Evolutionary conservation across 2,797 vertebrate species (phyloP).

Genomic region (Manis pentadactyla): DNA sequence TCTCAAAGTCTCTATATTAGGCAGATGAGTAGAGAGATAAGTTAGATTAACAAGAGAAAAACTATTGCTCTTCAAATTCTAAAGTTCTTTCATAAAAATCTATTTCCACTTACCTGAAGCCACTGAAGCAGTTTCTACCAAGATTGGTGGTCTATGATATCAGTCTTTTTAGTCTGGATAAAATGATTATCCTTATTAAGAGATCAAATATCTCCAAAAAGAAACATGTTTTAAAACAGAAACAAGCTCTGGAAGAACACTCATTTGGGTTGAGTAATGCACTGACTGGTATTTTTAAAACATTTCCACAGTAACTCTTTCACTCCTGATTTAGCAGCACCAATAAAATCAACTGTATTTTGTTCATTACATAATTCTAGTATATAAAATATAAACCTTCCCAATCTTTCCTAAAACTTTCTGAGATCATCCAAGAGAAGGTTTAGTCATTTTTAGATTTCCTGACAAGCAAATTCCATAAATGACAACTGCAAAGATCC

Average conservation of each 20-base stretch:
- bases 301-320: constrained; percentile 60
- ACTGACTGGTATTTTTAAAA: constrained; percentile 21
- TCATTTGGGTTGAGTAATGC: constrained; percentile 46
- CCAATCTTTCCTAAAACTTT: constrained; percentile 34
- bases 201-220: constrained; percentile 51
- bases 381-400: background rate
- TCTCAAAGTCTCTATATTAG: constrained; percentile 63
- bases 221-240: constrained; percentile 31
- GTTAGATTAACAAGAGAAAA: constrained; percentile 63
- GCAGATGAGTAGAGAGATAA: constrained; percentile 40
- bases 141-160: background rate
- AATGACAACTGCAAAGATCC: constrained; percentile 64
- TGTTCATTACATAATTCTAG: constrained; percentile 48
- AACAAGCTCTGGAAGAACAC: constrained; percentile 48
- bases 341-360: constrained; percentile 49
- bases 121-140: constrained; percentile 15
- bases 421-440: constrained; percentile 47
- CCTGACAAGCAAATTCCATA: constrained; percentile 67
- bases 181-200: constrained; percentile 30
- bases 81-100: constrained; percentile 66
- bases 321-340: constrained; percentile 8
- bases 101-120: constrained; percentile 22
- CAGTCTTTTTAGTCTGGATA: constrained; percentile 3
- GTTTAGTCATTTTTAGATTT: constrained; percentile 62
- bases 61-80: constrained; percentile 59